phyloP scores from a whole-genome alignment of 2,797 vertebrate genomes.

The Poeciliopsis infans region DNA sequence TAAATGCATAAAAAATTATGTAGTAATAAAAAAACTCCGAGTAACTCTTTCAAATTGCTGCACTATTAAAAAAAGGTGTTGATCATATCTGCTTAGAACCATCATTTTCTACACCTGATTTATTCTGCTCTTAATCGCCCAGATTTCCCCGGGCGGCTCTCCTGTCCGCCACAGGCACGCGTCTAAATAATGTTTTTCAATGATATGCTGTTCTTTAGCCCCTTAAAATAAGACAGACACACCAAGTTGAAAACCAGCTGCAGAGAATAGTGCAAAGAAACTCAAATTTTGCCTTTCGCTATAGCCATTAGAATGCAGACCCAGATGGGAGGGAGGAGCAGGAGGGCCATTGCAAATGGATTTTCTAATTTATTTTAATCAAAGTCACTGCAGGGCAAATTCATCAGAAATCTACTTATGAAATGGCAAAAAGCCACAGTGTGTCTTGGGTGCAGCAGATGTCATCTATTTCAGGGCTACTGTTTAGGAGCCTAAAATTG shows the following conservation, averaged over 20 bases:
- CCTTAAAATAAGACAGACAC: neutral
- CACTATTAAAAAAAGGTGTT: conserved; percentile 5
- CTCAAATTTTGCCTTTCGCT: conserved; percentile 14
- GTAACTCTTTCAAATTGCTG: neutral
- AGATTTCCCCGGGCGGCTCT: neutral
- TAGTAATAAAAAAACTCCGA: neutral
- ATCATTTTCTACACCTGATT: neutral
- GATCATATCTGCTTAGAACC: neutral
- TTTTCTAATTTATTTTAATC: conserved; percentile 77
- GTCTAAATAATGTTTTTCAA: conserved; percentile 25
- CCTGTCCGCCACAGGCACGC: conserved; percentile 9
- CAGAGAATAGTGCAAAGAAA: conserved; percentile 33
- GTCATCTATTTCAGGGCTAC: neutral
- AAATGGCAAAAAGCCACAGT: conserved; percentile 28
- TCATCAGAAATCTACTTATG: conserved; percentile 48
- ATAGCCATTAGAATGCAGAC: conserved; percentile 55
- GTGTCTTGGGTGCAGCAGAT: conserved; percentile 13
- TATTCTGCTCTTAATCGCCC: neutral
- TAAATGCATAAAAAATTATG: neutral
- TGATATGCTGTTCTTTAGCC: conserved; percentile 12
- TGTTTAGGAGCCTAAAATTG: neutral
- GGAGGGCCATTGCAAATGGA: conserved; percentile 60
- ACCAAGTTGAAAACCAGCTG: conserved; percentile 12
- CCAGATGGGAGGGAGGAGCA: conserved; percentile 23
- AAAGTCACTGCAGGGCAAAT: conserved; percentile 58